Evolutionary conservation across 1,140 invertebrate species (phyloP).

Genomic region (Drosophila arawakana): DNA sequence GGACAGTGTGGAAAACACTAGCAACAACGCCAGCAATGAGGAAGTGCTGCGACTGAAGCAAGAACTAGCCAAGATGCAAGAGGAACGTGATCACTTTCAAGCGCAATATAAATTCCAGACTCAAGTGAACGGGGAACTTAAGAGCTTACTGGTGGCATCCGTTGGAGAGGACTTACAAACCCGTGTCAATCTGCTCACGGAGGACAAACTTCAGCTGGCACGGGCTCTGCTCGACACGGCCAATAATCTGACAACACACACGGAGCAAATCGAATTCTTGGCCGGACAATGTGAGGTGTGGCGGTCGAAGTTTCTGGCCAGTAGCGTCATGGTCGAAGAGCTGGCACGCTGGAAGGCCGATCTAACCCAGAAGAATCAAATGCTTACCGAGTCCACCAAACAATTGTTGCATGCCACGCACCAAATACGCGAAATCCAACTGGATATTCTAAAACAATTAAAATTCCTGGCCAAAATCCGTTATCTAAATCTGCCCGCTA

Average conservation of each 20-base stretch:
- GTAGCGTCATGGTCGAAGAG: conserved; percentile 96
- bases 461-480: conserved; percentile 80
- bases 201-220: conserved; percentile 95
- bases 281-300: conserved; percentile 97
- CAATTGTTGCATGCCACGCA: conserved; percentile 90
- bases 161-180: conserved; percentile 97
- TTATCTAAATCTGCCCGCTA: conserved; percentile 75
- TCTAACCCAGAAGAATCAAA: conserved; percentile 90
- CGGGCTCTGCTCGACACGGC: conserved; percentile 93
- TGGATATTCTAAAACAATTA: conserved; percentile 89
- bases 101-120: conserved; percentile 90
- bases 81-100: conserved; percentile 88
- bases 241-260: conserved; percentile 93
- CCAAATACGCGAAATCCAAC: conserved; percentile 88
- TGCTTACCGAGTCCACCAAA: conserved; percentile 90
- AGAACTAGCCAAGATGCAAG: conserved; percentile 85
- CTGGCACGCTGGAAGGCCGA: conserved; percentile 93
- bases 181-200: conserved; percentile 93
- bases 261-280: conserved; percentile 96
- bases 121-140: conserved; percentile 96
- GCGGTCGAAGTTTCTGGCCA: conserved; percentile 97
- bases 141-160: conserved; percentile 96
- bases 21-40: conserved; percentile 77
- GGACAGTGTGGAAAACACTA: conserved; percentile 42
- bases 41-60: conserved; percentile 62